phyloP scores from a whole-genome alignment of 2,113 vertebrate genomes.

The Salvelinus fontinalis region DNA sequence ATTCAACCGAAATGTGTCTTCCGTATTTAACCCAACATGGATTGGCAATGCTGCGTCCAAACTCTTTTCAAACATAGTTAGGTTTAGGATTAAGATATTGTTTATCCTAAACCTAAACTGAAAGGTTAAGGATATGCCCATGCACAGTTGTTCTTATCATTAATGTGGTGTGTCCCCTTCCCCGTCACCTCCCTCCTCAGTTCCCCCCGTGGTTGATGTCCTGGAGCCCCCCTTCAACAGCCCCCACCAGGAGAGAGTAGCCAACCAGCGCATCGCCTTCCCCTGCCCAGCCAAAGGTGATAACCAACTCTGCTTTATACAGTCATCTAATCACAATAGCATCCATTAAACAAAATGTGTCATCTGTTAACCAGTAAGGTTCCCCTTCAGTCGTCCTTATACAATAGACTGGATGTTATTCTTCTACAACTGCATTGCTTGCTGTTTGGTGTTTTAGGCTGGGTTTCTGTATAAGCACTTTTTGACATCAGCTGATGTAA shows the following conservation, averaged over 20 bases:
- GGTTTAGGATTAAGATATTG: too few species aligned
- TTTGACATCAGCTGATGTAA: too few species aligned
- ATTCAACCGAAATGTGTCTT: too few species aligned
- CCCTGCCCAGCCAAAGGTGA: slow-evolving; percentile 93
- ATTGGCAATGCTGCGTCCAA: too few species aligned
- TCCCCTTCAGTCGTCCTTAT: neutral
- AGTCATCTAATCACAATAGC: neutral
- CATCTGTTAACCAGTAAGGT: neutral
- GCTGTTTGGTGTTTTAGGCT: too few species aligned
- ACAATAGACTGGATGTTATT: too few species aligned
- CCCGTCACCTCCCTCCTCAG: slow-evolving; percentile 63
- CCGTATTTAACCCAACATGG: neutral
- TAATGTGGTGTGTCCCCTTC: neutral
- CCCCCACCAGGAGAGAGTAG: slow-evolving; percentile 88
- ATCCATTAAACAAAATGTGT: neutral
- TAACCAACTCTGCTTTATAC: neutral
- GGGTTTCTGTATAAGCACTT: too few species aligned
- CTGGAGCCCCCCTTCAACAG: slow-evolving; percentile 87
- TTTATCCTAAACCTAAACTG: too few species aligned
- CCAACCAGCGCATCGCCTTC: slow-evolving; percentile 84
- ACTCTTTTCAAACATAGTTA: too few species aligned
- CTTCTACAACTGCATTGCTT: too few species aligned
- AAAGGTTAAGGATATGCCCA: too few species aligned
- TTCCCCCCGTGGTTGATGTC: slow-evolving; percentile 82
- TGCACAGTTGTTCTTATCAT: too few species aligned